phyloP scores from a whole-genome alignment of 2,113 vertebrate genomes.

The Bagarius yarrelli region DNA sequence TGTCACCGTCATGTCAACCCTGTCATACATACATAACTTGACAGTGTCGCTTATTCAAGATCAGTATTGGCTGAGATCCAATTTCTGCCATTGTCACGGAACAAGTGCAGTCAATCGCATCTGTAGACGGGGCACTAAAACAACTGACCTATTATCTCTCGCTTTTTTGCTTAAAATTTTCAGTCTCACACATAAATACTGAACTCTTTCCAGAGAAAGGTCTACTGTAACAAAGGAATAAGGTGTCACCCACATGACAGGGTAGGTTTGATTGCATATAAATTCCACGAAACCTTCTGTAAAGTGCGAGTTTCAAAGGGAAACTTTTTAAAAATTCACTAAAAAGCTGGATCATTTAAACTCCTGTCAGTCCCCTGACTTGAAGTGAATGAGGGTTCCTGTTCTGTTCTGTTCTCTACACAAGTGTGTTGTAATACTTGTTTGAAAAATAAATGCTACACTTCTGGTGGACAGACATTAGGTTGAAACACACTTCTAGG shows the following conservation, averaged over 20 bases:
- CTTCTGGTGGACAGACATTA: not conserved
- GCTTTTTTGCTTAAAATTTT: not conserved
- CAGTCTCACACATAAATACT: not conserved
- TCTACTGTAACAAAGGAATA: not conserved
- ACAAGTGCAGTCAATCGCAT: not conserved
- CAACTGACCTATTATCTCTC: not conserved
- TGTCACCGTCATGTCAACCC: not conserved
- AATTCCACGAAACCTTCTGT: not conserved
- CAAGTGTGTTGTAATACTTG: not conserved
- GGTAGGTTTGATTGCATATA: not conserved
- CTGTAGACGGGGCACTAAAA: not conserved
- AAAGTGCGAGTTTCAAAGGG: not conserved
- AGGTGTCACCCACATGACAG: not conserved
- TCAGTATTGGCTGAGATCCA: not conserved
- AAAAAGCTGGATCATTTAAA: not conserved
- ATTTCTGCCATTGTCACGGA: not conserved
- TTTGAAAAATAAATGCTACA: not conserved
- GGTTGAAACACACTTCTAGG: conserved; percentile 1
- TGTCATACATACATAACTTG: not conserved
- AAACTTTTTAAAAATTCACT: not conserved
- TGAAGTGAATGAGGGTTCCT: not conserved
- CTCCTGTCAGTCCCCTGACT: not conserved
- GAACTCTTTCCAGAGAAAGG: not conserved
- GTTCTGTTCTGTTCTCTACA: not conserved
- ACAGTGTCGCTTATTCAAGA: not conserved